These are phyloP conservation scores for Cotesia glomerata DNA, from an alignment of 1,140 invertebrate species.

Conservation along the genomic window DNA sequence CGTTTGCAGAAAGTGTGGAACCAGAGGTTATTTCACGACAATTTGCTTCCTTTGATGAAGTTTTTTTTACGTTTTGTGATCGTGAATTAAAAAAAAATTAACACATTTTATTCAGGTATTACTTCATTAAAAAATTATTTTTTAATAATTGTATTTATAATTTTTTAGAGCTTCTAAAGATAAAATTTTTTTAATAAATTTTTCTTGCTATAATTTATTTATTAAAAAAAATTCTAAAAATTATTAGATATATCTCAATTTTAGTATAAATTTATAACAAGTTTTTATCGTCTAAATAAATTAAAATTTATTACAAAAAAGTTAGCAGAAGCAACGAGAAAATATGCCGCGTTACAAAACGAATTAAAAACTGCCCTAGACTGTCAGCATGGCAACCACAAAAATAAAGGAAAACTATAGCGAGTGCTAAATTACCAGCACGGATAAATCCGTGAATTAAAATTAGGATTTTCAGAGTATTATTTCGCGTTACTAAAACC, in stretches of 20 bases:
- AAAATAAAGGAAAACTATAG: constrained; percentile 63
- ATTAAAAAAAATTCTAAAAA: too few relatives aligned
- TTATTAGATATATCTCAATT: too few relatives aligned
- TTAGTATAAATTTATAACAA: too few relatives aligned
- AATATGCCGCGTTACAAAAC: constrained; percentile 88
- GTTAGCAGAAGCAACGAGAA: constrained; percentile 93
- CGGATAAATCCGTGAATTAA: constrained; percentile 92
- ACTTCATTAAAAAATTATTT: constrained; percentile 7
- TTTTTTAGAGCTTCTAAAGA: too few relatives aligned
- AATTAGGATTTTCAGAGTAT: constrained; percentile 98
- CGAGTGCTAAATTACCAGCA: constrained; percentile 68
- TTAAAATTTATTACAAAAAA: constrained; percentile 75
- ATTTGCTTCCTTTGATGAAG: constrained; percentile 95
- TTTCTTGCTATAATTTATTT: too few relatives aligned
- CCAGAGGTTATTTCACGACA: constrained; percentile 87
- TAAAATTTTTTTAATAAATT: background rate
- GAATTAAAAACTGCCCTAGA: constrained; percentile 83
- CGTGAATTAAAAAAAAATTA: constrained; percentile 95
- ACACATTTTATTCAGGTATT: constrained; percentile 93
- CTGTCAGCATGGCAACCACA: constrained; percentile 66
- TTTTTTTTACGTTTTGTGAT: constrained; percentile 94
- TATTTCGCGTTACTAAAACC: too few relatives aligned
- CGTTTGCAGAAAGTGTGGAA: constrained; percentile 85
- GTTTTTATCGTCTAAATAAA: too few relatives aligned
- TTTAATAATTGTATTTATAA: too few relatives aligned